Conservation (phyloP, 1,140 invertebrate genomes). For the Ostrea edulis region DNA sequence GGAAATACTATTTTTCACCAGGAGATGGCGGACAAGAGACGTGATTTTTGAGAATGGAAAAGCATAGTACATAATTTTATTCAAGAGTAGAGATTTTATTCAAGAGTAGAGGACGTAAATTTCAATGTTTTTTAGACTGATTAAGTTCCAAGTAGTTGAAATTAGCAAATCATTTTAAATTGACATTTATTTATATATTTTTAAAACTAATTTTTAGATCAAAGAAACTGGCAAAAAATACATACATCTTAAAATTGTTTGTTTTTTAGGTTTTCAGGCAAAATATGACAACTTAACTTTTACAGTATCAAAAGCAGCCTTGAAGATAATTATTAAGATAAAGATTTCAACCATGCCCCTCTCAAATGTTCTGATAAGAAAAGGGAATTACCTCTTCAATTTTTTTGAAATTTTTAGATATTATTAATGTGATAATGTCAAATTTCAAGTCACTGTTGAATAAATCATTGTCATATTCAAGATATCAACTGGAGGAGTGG, state of each 20-base stretch:
- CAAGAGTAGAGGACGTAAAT: too few relatives aligned
- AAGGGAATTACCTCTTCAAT: background rate
- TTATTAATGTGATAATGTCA: background rate
- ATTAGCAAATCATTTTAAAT: too few relatives aligned
- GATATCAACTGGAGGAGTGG: background rate
- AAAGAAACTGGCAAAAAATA: too few relatives aligned
- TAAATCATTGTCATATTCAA: background rate
- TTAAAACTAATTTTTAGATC: too few relatives aligned
- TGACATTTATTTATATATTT: too few relatives aligned
- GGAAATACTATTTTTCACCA: too few relatives aligned
- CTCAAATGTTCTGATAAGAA: slow-evolving; percentile 2
- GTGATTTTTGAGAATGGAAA: too few relatives aligned
- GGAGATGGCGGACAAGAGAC: too few relatives aligned
- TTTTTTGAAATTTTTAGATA: background rate
- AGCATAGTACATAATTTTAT: too few relatives aligned
- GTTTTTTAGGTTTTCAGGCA: background rate
- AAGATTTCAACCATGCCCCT: slow-evolving; percentile 17
- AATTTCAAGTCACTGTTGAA: background rate
- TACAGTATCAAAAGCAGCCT: background rate
- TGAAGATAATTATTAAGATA: background rate
- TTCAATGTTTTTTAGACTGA: too few relatives aligned
- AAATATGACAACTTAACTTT: background rate
- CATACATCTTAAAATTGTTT: background rate
- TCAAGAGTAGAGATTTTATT: too few relatives aligned
- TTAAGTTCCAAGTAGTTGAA: too few relatives aligned